Conservation (phyloP, 2,888 invertebrate genomes). For the Dione vanillae region DNA sequence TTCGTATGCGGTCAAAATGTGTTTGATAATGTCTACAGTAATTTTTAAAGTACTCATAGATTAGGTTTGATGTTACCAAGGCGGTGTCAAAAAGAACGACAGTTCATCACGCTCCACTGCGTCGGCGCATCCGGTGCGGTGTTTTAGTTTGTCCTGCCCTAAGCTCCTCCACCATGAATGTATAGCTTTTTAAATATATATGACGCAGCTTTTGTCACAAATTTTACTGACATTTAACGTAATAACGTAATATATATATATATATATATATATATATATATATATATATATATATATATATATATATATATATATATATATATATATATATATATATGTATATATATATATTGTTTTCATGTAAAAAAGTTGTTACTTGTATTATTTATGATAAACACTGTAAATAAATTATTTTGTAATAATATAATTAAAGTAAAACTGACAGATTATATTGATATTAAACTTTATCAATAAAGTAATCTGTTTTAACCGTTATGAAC, state of each 20-base stretch:
- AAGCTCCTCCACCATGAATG: slow-evolving; percentile 45
- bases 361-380: no score
- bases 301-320: no score
- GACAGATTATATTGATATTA: no score
- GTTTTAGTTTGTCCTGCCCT: slow-evolving; percentile 42
- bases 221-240: neutral
- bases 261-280: no score
- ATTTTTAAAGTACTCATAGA: slow-evolving; percentile 15
- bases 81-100: slow-evolving; percentile 59
- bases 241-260: no score
- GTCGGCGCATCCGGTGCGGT: slow-evolving; percentile 64
- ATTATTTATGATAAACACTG: no score
- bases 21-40: neutral
- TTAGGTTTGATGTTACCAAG: slow-evolving; percentile 28
- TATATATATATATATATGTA: no score
- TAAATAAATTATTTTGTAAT: no score
- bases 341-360: no score
- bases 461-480: slow-evolving; percentile 9
- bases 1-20: neutral
- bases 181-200: slow-evolving; percentile 43
- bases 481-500: neutral
- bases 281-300: no score
- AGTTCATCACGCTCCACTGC: slow-evolving; percentile 63
- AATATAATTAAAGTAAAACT: no score
- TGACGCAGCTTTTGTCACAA: slow-evolving; percentile 34